Percentiles rank a stretch among this genome's conserved stretches.
These are phyloP conservation scores for Argyresthia goedartella DNA, from an alignment of 2,888 invertebrate species.

Conservation along the genomic window DNA sequence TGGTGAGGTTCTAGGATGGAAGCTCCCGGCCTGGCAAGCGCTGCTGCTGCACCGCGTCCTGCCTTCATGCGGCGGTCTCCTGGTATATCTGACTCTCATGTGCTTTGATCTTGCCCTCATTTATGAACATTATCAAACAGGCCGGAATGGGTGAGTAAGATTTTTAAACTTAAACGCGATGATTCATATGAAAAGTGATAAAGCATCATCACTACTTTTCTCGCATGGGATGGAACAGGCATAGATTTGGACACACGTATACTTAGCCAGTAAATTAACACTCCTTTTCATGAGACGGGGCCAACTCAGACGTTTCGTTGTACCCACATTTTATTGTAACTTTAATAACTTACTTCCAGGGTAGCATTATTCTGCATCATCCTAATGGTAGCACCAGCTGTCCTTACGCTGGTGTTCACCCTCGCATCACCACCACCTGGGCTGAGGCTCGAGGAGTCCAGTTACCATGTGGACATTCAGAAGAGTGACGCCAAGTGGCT, in stretches of 20 bases:
- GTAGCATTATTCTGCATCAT: conserved; percentile 41
- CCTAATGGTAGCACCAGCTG: conserved; percentile 62
- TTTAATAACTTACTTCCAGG: conserved; percentile 20
- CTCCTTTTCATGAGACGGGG: too few relatives aligned
- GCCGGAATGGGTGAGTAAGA: conserved; percentile 62
- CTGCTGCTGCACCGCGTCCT: conserved; percentile 48
- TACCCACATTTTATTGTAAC: too few relatives aligned
- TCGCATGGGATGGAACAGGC: too few relatives aligned
- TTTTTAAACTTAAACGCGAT: neutral
- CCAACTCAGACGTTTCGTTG: too few relatives aligned
- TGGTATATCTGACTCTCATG: conserved; percentile 76
- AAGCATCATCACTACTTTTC: too few relatives aligned
- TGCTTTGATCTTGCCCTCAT: conserved; percentile 77
- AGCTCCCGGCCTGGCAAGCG: conserved; percentile 54
- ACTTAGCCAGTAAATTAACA: too few relatives aligned
- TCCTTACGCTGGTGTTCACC: conserved; percentile 70
- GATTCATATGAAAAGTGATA: too few relatives aligned
- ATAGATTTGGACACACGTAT: too few relatives aligned
- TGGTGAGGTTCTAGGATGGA: conserved; percentile 50
- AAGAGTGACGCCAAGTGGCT: conserved; percentile 58
- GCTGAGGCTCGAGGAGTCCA: conserved; percentile 50
- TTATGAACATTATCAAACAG: conserved; percentile 72
- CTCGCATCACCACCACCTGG: conserved; percentile 72
- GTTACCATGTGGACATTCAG: conserved; percentile 42
- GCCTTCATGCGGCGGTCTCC: conserved; percentile 64